Evolutionary conservation across 1,140 invertebrate species (phyloP).

Genomic region (Heliconius melpomene): DNA sequence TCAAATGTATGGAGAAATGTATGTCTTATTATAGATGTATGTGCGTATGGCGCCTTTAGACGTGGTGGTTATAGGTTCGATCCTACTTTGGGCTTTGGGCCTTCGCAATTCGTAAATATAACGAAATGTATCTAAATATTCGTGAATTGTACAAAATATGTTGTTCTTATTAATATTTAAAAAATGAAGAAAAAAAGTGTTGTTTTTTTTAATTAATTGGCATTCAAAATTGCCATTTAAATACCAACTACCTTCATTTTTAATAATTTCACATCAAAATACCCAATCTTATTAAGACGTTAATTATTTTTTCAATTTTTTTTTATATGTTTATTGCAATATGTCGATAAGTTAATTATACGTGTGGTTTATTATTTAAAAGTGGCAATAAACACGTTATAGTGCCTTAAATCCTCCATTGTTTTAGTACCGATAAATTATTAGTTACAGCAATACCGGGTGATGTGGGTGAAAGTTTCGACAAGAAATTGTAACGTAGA

Average conservation of each 20-base stretch:
- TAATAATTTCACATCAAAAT: neutral
- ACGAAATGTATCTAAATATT: too few species aligned
- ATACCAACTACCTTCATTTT: too few species aligned
- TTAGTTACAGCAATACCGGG: slow-evolving; percentile 6
- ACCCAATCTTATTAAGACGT: neutral
- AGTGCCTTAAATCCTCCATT: slow-evolving; percentile 5
- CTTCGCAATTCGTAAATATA: too few species aligned
- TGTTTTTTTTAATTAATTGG: too few species aligned
- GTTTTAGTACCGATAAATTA: slow-evolving; percentile 31
- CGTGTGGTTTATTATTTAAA: slow-evolving; percentile 12
- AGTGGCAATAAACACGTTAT: slow-evolving; percentile 6
- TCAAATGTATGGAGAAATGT: neutral
- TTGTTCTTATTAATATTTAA: too few species aligned
- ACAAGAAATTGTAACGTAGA: slow-evolving; percentile 3
- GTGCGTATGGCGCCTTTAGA: neutral
- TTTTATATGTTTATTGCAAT: neutral
- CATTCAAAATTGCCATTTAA: too few species aligned
- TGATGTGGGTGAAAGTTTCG: slow-evolving; percentile 23
- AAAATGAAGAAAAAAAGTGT: too few species aligned
- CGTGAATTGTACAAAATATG: too few species aligned
- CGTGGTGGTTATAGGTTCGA: too few species aligned
- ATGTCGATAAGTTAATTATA: slow-evolving; percentile 19
- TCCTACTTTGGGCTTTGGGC: too few species aligned
- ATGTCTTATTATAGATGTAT: neutral
- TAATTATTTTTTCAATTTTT: neutral